Evolutionary conservation across 2,113 vertebrate species (phyloP).

Genomic region (Cacatua alba): DNA sequence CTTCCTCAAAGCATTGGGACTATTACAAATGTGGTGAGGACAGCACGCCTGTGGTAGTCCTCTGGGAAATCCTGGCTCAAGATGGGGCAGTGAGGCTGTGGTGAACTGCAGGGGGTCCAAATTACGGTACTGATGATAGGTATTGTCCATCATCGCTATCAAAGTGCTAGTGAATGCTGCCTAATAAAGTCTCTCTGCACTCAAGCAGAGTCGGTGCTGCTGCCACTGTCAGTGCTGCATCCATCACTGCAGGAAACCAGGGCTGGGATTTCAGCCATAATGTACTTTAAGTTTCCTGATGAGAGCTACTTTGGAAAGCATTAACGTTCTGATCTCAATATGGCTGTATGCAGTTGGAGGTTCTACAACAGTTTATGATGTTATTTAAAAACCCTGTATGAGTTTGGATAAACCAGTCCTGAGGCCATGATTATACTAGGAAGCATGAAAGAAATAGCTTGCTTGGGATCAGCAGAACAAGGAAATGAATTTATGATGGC

Average conservation of each 20-base stretch:
- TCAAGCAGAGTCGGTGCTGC: neutral
- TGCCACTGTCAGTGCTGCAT: neutral
- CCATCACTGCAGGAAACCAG: neutral
- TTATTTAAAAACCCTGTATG: neutral
- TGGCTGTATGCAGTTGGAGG: neutral
- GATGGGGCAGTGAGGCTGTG: neutral
- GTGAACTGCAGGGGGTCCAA: neutral
- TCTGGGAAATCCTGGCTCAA: neutral
- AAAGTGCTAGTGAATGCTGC: neutral
- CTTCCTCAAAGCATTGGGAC: neutral
- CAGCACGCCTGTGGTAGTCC: neutral
- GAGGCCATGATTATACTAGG: constrained; percentile 24
- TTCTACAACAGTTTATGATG: neutral
- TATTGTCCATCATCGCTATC: neutral
- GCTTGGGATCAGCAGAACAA: neutral
- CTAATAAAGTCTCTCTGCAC: neutral
- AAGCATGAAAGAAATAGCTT: neutral
- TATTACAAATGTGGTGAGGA: neutral
- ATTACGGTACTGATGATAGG: neutral
- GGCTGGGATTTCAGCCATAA: neutral
- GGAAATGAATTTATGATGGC: constrained; percentile 25
- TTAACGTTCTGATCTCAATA: neutral
- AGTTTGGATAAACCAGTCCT: constrained; percentile 20
- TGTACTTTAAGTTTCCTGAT: neutral
- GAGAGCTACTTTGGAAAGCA: neutral